Base-by-base conservation (phyloP, 2,113 vertebrate genomes). In the Panthera tigris region DNA sequence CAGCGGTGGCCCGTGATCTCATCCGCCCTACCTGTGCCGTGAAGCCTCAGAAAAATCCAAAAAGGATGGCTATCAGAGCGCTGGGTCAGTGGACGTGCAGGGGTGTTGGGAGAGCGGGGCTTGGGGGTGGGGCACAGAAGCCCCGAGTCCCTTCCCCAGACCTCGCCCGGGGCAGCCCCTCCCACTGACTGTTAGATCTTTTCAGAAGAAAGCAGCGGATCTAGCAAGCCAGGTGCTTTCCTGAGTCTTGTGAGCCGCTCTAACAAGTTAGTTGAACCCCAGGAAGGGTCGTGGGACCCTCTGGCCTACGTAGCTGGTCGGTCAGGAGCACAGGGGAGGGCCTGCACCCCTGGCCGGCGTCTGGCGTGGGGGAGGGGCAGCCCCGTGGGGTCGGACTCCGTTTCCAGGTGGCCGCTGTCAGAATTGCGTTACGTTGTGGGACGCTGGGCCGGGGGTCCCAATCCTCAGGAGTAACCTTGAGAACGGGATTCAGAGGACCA, bases 31-130 rank as follows among this genome's bases (percentile, higher is more conserved):
- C 14, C 27, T 9, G 14, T 48, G 74, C 33, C 33, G n/a, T 21
- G 48, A 78, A 52, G 45, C 76, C 76, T 52, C 45, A 10, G 6
- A 52, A 52, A 52, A 79, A n/a, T n/a, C 31, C 76, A 79, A 6
- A 10, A 7, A 79, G 31, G 10, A n/a, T 33, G 48, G 31, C 31
- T 78, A n/a, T 52, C 48, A 13, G 48, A 23, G 12, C 12, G 48
- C 16, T 11, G 31, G 10, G 18, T 33, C 18, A 1, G 41, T 21
- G 74, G 50, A 18, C 31, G 13, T 0, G 5, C 18, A 16, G 73
- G 50, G 57, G 15, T 50, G 23, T 15, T 9, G 33, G 31, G 15
- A 66, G 15, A 1, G 9, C 0, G 4, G 7, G 21, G 8, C 2
- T 2, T 61, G 57, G 57, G 21, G 18, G 19, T 6, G 57, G 57